Percentiles rank a stretch among this genome's conserved stretches.
phyloP scores from a whole-genome alignment of 2,888 invertebrate species.

The Drosophila engyochracea region DNA sequence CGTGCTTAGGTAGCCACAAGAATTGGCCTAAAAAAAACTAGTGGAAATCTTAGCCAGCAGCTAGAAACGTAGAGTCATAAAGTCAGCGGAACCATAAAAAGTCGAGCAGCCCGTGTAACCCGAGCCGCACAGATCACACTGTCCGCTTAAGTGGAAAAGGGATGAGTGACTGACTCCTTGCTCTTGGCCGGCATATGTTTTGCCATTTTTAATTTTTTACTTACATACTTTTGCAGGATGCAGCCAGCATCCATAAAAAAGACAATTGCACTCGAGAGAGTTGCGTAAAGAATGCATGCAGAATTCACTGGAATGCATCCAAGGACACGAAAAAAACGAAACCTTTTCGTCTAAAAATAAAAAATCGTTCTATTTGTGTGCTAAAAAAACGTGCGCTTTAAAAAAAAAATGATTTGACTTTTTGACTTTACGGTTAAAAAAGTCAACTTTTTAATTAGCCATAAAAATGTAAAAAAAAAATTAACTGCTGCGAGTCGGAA shows the following conservation, averaged over 20 bases:
- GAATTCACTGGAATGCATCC: slow-evolving; percentile 42
- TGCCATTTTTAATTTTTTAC: slow-evolving; percentile 1
- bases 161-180: slow-evolving; percentile 56
- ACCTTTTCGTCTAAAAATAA: slow-evolving; percentile 22
- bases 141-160: slow-evolving; percentile 71
- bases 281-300: slow-evolving; percentile 74
- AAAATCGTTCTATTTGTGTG: slow-evolving; percentile 2
- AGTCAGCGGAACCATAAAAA: slow-evolving; percentile 70
- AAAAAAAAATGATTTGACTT: slow-evolving; percentile 72
- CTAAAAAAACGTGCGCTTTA: slow-evolving; percentile 39
- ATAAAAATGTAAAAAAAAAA: slow-evolving; percentile 58
- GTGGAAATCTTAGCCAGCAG: slow-evolving; percentile 20
- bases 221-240: slow-evolving; percentile 13
- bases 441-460: slow-evolving; percentile 76
- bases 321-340: slow-evolving; percentile 53
- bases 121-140: slow-evolving; percentile 59
- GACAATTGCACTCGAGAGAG: slow-evolving; percentile 59
- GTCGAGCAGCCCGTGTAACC: slow-evolving; percentile 70
- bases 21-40: slow-evolving; percentile 71
- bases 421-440: slow-evolving; percentile 75
- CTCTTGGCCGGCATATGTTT: slow-evolving; percentile 59
- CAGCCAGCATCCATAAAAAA: slow-evolving; percentile 61
- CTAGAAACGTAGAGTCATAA: slow-evolving; percentile 52
- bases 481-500: slow-evolving; percentile 59
- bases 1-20: slow-evolving; percentile 78